phyloP scores from a whole-genome alignment of 2,888 invertebrate species.

The Tenodera sinensis region DNA sequence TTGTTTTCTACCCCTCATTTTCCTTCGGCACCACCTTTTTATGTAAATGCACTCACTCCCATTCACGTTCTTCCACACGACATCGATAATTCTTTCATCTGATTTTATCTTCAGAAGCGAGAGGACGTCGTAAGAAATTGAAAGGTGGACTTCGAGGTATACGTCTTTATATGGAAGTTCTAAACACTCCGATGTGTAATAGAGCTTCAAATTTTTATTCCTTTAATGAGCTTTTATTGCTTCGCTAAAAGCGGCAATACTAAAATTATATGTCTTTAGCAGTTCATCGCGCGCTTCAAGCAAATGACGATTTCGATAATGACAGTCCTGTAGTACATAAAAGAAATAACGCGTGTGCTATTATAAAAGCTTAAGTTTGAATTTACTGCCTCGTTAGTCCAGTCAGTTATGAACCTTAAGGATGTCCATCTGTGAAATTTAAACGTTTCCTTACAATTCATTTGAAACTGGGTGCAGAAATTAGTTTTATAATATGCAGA shows the following conservation, averaged over 20 bases:
- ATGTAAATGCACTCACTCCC: not conserved
- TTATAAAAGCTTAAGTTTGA: not conserved
- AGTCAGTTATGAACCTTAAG: too few species aligned
- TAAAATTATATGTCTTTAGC: not conserved
- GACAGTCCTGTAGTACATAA: not conserved
- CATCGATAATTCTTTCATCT: not conserved
- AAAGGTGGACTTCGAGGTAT: not conserved
- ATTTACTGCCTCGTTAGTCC: not conserved
- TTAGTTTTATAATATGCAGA: too few species aligned
- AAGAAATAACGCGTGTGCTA: not conserved
- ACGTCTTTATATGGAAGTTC: not conserved
- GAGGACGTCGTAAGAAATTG: not conserved
- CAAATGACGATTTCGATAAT: not conserved
- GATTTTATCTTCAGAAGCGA: not conserved
- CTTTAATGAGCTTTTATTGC: not conserved
- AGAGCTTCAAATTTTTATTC: not conserved
- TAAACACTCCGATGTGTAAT: not conserved
- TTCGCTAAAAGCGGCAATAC: not conserved
- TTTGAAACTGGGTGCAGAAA: too few species aligned
- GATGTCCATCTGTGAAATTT: too few species aligned
- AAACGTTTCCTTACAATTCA: too few species aligned
- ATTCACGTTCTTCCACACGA: not conserved
- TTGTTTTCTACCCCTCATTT: not conserved
- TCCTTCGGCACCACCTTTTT: not conserved
- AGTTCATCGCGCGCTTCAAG: not conserved